A percentile compares a stretch with the other conserved stretches of the same genome.
Conservation (phyloP, 2,797 vertebrate genomes). For the Clarias pachynema region DNA sequence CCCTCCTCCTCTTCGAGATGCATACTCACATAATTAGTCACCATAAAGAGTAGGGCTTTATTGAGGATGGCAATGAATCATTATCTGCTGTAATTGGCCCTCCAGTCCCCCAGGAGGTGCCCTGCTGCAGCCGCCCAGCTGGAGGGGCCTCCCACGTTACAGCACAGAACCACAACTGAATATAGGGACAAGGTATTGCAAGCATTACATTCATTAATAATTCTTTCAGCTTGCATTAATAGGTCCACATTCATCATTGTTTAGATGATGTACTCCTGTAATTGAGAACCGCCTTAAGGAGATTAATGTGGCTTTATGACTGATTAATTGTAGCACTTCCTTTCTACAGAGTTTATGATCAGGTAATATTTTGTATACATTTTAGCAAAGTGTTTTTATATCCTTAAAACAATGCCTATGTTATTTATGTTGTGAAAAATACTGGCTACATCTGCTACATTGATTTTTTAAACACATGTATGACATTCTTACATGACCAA, state of each 20-base stretch:
- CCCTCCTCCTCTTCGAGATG: conserved; percentile 60
- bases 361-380: not conserved
- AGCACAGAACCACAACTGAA: conserved; percentile 53
- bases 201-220: conserved; percentile 58
- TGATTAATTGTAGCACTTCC: conserved; percentile 26
- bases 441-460: not conserved
- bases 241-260: conserved; percentile 61
- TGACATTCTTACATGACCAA: not conserved
- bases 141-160: conserved; percentile 60
- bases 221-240: conserved; percentile 54
- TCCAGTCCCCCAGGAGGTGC: conserved; percentile 78
- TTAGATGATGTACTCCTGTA: conserved; percentile 53
- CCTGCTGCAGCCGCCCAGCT: conserved; percentile 71
- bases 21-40: conserved; percentile 74
- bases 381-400: not conserved
- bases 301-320: conserved; percentile 55
- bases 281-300: conserved; percentile 54
- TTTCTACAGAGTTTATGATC: not conserved
- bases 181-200: conserved; percentile 48
- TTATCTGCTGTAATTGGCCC: conserved; percentile 79
- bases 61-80: conserved; percentile 75
- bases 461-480: not conserved
- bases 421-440: not conserved
- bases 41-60: conserved; percentile 77
- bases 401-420: not conserved